Conservation (phyloP, 2,797 vertebrate species). For the Xiphorhynchus erythropygius region DNA sequence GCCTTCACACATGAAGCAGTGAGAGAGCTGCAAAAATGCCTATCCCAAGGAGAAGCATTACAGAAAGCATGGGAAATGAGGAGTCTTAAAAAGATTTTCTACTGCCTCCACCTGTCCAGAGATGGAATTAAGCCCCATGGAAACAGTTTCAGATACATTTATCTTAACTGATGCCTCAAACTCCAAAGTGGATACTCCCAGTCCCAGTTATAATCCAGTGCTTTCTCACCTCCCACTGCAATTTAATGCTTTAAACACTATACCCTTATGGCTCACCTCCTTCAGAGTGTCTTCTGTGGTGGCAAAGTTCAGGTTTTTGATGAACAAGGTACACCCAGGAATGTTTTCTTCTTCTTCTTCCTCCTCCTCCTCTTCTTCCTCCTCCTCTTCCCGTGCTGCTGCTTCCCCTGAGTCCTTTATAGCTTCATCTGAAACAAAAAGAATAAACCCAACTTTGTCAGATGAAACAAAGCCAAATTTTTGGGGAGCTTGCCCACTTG, state of each 20-base stretch:
- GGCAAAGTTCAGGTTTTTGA: constrained; percentile 93
- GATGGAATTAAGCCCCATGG: background rate
- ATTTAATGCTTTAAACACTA: background rate
- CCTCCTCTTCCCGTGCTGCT: constrained; percentile 6
- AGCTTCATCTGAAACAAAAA: background rate
- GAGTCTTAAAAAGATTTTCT: background rate
- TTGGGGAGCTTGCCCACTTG: background rate
- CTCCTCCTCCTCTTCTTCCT: constrained; percentile 79
- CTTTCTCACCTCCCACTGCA: background rate
- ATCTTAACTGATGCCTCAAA: background rate
- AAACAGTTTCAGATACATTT: background rate
- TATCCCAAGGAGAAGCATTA: background rate
- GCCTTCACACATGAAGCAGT: background rate
- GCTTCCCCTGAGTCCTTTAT: background rate
- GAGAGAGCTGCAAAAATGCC: background rate
- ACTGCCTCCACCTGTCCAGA: constrained; percentile 7
- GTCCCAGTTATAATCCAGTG: background rate
- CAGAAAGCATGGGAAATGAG: background rate
- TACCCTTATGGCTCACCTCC: constrained; percentile 70
- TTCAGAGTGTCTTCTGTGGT: constrained; percentile 87
- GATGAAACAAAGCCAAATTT: background rate
- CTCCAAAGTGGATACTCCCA: background rate
- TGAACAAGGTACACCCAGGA: constrained; percentile 91
- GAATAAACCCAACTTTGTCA: background rate
- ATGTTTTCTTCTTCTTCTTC: constrained; percentile 81